phyloP scores from a whole-genome alignment of 2,113 vertebrate species.

The Anolis sagrei region DNA sequence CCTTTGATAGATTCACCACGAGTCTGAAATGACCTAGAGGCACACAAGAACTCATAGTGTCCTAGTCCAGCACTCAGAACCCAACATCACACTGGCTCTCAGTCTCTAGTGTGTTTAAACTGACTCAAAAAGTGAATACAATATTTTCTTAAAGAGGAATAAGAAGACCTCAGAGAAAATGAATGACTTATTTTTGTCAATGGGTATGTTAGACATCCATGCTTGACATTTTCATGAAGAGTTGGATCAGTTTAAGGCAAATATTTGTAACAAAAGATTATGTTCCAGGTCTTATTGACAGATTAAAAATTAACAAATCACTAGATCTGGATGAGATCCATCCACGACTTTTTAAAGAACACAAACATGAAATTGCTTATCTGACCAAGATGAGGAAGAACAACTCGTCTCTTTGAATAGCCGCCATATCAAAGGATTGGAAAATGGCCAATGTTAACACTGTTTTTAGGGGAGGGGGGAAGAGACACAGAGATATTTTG shows the following conservation, averaged over 20 bases:
- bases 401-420: background rate
- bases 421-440: background rate
- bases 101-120: no score
- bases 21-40: no score
- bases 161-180: background rate
- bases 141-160: background rate
- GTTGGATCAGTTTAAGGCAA: background rate
- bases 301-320: background rate
- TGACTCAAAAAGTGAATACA: background rate
- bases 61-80: no score
- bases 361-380: background rate
- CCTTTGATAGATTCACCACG: no score
- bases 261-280: background rate
- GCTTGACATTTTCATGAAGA: background rate
- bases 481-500: background rate
- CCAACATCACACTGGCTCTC: no score
- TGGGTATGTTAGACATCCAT: background rate
- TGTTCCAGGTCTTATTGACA: background rate
- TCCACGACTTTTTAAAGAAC: background rate
- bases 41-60: no score
- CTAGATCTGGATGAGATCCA: background rate
- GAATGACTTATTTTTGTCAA: background rate
- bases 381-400: background rate
- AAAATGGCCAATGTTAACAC: background rate
- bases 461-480: background rate